phyloP scores from a whole-genome alignment of 1,140 invertebrate genomes.

The Drosophila equinoxialis region DNA sequence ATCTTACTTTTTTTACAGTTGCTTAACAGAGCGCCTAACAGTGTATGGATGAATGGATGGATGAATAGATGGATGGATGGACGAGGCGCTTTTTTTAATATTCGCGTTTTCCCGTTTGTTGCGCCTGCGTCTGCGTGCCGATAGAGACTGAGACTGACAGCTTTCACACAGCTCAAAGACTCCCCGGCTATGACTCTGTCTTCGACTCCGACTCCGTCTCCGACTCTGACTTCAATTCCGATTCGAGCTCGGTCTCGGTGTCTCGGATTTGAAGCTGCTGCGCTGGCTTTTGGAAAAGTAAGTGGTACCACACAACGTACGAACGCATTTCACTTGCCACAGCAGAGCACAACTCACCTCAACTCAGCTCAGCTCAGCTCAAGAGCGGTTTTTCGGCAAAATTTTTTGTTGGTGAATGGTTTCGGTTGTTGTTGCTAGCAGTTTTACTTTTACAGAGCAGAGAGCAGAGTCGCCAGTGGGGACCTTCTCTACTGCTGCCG shows the following conservation, averaged over 20 bases:
- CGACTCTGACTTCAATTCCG: slow-evolving; percentile 3
- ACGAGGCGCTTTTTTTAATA: slow-evolving; percentile 14
- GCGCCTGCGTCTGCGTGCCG: slow-evolving; percentile 68
- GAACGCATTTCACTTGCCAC: slow-evolving; percentile 76
- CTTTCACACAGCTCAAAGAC: slow-evolving; percentile 64
- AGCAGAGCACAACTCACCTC: slow-evolving; percentile 7
- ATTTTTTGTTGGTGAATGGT: slow-evolving; percentile 50
- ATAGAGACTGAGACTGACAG: slow-evolving; percentile 77
- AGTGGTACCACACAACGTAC: slow-evolving; percentile 44
- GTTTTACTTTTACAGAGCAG: slow-evolving; percentile 77
- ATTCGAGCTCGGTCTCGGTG: not conserved
- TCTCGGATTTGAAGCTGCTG: slow-evolving; percentile 28
- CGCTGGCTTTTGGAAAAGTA: slow-evolving; percentile 70
- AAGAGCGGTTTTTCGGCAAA: slow-evolving; percentile 42
- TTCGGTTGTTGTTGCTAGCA: slow-evolving; percentile 30
- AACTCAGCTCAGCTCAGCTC: not conserved
- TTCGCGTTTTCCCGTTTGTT: slow-evolving; percentile 29
- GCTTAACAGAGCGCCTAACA: slow-evolving; percentile 46
- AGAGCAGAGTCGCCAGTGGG: slow-evolving; percentile 34
- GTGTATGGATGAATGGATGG: no score
- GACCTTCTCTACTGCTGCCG: not conserved
- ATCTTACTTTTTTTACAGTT: slow-evolving; percentile 33
- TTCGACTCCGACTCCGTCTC: slow-evolving; percentile 29
- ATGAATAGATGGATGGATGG: slow-evolving; percentile 32
- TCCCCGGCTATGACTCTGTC: slow-evolving; percentile 5